Base-by-base conservation (phyloP, 1,140 invertebrate species). In the Cydia splendana region DNA sequence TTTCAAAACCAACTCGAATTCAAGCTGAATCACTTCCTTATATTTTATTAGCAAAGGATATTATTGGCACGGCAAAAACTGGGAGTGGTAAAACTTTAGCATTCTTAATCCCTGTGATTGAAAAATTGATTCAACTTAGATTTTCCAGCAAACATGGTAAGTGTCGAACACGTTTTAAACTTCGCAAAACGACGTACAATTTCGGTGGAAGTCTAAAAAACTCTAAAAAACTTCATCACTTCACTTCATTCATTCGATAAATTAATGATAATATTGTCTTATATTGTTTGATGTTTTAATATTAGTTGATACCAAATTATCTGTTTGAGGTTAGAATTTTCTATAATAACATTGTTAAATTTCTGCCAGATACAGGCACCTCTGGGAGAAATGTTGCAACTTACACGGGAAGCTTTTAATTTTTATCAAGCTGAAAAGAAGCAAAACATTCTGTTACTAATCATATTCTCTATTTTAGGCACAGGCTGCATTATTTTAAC, bases 1-100 rank as follows among this genome's bases (percentile, higher is more conserved):
- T 95, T 85, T 82, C 88, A 4, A 95, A 94, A 77, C 97, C 98
- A 78, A 99, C 98, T 7, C 96, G 97, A 85, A 98, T 99, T 88
- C 98, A 99, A 90, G 95, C 94, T 78, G 95, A 98, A 93, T 95
- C 96, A 65, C 95, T 99, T 74, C 95, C 95, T 6, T 93, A 96
- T 65, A 95, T 96, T 76, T 90, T 99, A 9, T 93, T 95, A 81
- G 97, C 96, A 6, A 93, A 95, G 78, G 98, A 99, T 94, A 95
- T 99, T 82, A 94, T 99, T 28, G 98, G 97, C 65, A 97, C 98
- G 71, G 98, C 98, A 0, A 98, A 98, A 93, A 99, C 98, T 78
- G 98, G 98, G 20, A 98, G 97, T 89, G 98, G 98, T 67, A 99
- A 99, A 94, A 99, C 98, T 0, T 90, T 99, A 30, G 98, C 98